Evolutionary conservation across 2,797 vertebrate species (phyloP).

Genomic region (Acridotheres tristis): DNA sequence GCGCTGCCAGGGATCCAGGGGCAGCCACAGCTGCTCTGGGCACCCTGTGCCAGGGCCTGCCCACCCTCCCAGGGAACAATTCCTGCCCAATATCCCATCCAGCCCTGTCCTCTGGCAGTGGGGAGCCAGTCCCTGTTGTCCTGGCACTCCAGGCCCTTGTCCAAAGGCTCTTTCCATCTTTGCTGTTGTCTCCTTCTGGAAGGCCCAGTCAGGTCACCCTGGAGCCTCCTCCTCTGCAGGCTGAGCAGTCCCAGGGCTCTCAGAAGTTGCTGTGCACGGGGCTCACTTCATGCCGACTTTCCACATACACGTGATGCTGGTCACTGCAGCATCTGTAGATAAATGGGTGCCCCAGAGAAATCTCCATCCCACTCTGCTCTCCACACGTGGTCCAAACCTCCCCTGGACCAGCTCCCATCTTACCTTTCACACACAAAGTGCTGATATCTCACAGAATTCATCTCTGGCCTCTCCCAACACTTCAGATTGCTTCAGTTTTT

Average conservation of each 20-base stretch:
- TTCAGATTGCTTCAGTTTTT: not conserved
- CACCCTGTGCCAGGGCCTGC: not conserved
- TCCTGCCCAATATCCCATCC: not conserved
- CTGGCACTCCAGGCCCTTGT: not conserved
- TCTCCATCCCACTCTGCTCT: not conserved
- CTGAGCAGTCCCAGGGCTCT: not conserved
- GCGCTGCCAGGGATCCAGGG: not conserved
- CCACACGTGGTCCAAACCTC: not conserved
- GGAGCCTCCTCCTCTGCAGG: not conserved
- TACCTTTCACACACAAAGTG: not conserved
- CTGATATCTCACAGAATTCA: not conserved
- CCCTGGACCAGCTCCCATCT: not conserved
- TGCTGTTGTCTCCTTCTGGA: not conserved
- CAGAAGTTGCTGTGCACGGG: not conserved
- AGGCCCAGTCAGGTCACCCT: not conserved
- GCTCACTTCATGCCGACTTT: not conserved
- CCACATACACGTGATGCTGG: not conserved
- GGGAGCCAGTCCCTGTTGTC: not conserved
- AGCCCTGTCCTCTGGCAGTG: not conserved
- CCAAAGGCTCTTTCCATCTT: not conserved
- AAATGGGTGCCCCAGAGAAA: not conserved
- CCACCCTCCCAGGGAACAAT: not conserved
- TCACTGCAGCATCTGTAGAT: not conserved
- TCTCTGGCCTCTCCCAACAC: not conserved
- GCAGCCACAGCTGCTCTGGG: not conserved